Evolutionary conservation across 2,888 invertebrate species (phyloP).

Genomic region (Ichneumoninae sp.): DNA sequence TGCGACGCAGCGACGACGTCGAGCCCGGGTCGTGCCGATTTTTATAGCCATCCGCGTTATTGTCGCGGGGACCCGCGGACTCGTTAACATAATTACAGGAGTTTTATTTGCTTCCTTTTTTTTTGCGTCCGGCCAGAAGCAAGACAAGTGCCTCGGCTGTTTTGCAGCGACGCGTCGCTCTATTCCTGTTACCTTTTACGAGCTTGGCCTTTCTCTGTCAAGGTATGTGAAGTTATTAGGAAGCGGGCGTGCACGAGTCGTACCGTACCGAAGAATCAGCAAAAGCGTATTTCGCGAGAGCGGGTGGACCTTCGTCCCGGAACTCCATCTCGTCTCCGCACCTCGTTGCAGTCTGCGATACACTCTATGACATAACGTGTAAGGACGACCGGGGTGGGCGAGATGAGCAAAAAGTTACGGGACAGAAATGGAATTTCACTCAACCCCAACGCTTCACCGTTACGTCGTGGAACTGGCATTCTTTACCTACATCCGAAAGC

Average conservation of each 20-base stretch:
- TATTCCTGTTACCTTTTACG: constrained; percentile 77
- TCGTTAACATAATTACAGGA: constrained; percentile 79
- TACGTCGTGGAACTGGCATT: background rate
- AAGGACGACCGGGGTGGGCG: too few species aligned
- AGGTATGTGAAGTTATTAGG: constrained; percentile 76
- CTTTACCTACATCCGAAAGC: constrained; percentile 40
- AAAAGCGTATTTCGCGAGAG: constrained; percentile 22
- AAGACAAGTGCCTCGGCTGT: background rate
- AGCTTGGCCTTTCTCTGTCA: constrained; percentile 74
- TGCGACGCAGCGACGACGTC: constrained; percentile 25
- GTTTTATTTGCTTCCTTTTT: constrained; percentile 61
- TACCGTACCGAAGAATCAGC: constrained; percentile 26
- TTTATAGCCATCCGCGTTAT: constrained; percentile 72
- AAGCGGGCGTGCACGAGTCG: constrained; percentile 65
- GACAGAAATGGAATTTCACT: constrained; percentile 38
- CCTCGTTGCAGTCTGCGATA: constrained; percentile 68
- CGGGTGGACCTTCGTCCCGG: constrained; percentile 27
- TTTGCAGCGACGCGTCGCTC: constrained; percentile 21
- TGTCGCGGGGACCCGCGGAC: constrained; percentile 75
- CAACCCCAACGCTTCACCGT: too few species aligned
- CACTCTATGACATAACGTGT: background rate
- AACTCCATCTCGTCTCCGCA: constrained; percentile 67
- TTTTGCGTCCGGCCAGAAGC: constrained; percentile 58
- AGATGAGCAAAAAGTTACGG: constrained; percentile 12
- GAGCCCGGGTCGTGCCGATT: constrained; percentile 61